Evolutionary conservation across 1,140 invertebrate species (phyloP).

Genomic region (Zaprionus ornatus): DNA sequence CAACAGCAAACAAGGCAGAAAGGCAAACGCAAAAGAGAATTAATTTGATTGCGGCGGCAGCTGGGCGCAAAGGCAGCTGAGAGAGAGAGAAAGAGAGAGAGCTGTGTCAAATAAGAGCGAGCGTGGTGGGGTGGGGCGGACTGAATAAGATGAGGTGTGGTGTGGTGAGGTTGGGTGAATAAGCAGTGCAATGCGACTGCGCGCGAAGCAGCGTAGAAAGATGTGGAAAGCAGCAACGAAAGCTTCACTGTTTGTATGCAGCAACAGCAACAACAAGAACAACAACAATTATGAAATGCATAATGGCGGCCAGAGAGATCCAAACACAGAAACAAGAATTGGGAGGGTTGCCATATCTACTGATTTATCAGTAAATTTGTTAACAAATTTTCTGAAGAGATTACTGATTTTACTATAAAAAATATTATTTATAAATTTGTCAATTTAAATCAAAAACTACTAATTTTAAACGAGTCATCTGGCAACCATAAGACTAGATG

Average conservation of each 20-base stretch:
- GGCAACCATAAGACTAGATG: not conserved
- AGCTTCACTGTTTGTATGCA: constrained; percentile 28
- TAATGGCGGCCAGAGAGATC: constrained; percentile 34
- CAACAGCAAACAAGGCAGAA: constrained; percentile 30
- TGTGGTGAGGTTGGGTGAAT: constrained; percentile 3
- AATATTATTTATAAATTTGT: too few species aligned
- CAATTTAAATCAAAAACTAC: too few species aligned
- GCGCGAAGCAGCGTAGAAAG: constrained; percentile 42
- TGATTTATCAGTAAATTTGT: too few species aligned
- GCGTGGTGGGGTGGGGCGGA: not conserved
- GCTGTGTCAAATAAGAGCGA: not conserved
- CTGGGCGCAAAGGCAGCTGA: constrained; percentile 66
- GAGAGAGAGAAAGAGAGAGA: constrained; percentile 26
- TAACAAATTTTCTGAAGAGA: too few species aligned
- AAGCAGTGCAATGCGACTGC: constrained; percentile 49
- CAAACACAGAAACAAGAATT: constrained; percentile 9
- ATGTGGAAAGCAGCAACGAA: constrained; percentile 5
- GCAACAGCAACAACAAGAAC: constrained; percentile 22
- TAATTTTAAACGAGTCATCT: too few species aligned
- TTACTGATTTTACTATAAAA: too few species aligned
- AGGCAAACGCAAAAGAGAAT: constrained; percentile 61
- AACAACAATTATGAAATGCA: constrained; percentile 14
- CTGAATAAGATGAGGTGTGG: not conserved
- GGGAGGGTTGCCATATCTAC: too few species aligned
- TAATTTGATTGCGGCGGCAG: constrained; percentile 79